Conservation (phyloP, 2,888 invertebrate genomes). For the Chymomyza caudatula region DNA sequence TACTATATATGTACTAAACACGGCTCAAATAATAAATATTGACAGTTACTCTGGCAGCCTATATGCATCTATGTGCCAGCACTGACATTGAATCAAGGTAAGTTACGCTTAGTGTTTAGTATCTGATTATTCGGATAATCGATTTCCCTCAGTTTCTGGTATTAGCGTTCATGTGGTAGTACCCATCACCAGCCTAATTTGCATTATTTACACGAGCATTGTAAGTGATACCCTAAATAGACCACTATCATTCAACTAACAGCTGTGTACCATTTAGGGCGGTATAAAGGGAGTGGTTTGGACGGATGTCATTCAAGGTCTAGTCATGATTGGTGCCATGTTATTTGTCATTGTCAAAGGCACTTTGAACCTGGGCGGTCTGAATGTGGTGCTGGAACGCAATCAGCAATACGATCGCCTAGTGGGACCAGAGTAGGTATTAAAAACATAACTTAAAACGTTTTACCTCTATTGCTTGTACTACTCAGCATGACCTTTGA, state of each 20-base stretch:
- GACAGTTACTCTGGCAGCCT: conserved; percentile 74
- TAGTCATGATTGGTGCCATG: conserved; percentile 87
- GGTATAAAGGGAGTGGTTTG: conserved; percentile 90
- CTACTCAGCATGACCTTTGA: conserved; percentile 84
- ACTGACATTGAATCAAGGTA: conserved; percentile 89
- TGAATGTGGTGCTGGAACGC: conserved; percentile 82
- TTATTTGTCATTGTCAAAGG: conserved; percentile 86
- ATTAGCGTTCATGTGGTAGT: conserved; percentile 89
- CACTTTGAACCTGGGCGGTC: conserved; percentile 85
- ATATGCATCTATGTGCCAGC: conserved; percentile 85
- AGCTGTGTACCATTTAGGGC: conserved; percentile 78
- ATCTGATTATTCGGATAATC: neutral
- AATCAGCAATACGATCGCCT: conserved; percentile 85
- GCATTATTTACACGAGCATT: conserved; percentile 93
- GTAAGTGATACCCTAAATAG: neutral
- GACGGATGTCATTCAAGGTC: conserved; percentile 89
- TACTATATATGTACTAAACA: neutral
- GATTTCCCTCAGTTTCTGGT: conserved; percentile 79
- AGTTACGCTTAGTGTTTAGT: conserved; percentile 3
- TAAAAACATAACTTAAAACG: neutral
- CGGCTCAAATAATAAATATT: neutral
- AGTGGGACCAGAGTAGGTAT: conserved; percentile 83
- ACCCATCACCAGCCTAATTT: conserved; percentile 85
- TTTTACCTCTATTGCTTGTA: neutral
- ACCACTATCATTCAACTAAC: neutral